Evolutionary conservation across 2,797 vertebrate species (phyloP).

Genomic region (Poliocrania exsul): DNA sequence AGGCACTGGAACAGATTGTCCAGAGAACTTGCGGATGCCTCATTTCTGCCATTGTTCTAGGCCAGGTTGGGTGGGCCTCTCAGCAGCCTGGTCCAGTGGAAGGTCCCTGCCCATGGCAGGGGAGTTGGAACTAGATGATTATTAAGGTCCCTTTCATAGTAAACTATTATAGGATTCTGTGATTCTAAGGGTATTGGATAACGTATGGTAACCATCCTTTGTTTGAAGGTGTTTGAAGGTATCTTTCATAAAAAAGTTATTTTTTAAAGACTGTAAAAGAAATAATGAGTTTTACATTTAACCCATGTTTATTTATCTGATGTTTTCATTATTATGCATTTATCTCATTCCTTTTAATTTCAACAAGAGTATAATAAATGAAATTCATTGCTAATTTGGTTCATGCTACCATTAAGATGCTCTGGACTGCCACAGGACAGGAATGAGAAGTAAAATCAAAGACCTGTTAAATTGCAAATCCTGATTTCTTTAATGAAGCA

Average conservation of each 20-base stretch:
- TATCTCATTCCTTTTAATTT: slow-evolving; percentile 1
- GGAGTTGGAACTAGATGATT: neutral
- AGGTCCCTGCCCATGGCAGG: neutral
- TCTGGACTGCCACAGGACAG: neutral
- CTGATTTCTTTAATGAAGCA: neutral
- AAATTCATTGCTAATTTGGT: neutral
- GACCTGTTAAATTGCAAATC: neutral
- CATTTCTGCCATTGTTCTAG: neutral
- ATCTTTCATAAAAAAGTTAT: neutral
- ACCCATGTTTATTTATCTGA: neutral
- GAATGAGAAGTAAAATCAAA: neutral
- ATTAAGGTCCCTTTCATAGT: neutral
- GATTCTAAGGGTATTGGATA: neutral
- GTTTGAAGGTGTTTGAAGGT: neutral
- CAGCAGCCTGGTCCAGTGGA: neutral
- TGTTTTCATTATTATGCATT: neutral
- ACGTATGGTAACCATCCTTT: neutral
- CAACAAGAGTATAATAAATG: neutral
- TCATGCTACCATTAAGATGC: neutral
- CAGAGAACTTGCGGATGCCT: neutral
- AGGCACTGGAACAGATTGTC: neutral
- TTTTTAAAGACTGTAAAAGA: neutral
- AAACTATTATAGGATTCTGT: neutral
- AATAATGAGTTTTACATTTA: neutral
- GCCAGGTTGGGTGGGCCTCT: neutral